Percentiles rank a stretch among this genome's conserved stretches.
These are phyloP conservation scores for Galeopterus variegatus DNA, from an alignment of 2,113 vertebrate species.

Conservation along the genomic window DNA sequence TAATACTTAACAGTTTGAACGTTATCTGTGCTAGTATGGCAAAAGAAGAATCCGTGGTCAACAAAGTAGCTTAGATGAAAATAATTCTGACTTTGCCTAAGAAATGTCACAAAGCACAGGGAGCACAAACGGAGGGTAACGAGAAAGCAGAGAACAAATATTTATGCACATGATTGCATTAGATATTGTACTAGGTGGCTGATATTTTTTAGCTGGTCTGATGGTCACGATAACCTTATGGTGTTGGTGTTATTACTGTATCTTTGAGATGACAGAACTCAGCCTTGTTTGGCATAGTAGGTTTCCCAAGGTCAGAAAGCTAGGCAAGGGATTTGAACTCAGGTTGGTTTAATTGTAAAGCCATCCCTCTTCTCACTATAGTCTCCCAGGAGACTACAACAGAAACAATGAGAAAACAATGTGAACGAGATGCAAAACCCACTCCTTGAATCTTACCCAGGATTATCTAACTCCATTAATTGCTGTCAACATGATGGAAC, in stretches of 20 bases:
- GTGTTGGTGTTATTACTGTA: not conserved
- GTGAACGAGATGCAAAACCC: conserved; percentile 50
- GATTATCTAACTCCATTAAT: conserved; percentile 17
- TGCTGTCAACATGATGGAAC: conserved; percentile 59
- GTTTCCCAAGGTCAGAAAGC: not conserved
- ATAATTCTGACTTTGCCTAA: conserved; percentile 29
- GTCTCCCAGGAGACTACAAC: conserved; percentile 51
- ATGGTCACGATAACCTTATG: not conserved
- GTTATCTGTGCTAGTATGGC: not conserved
- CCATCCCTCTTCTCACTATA: conserved; percentile 13
- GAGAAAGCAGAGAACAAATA: not conserved
- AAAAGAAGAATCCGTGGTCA: not conserved
- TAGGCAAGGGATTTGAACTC: conserved; percentile 21
- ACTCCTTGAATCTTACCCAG: conserved; percentile 43
- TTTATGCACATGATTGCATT: not conserved
- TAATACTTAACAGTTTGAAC: not conserved
- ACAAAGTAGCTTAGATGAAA: not conserved
- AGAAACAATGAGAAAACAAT: conserved; percentile 66
- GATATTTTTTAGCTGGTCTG: not conserved
- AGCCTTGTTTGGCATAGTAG: not conserved
- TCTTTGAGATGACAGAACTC: not conserved
- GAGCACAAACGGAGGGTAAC: not conserved
- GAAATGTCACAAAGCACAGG: not conserved
- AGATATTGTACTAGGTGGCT: not conserved
- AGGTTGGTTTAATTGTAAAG: conserved; percentile 42